Base-by-base conservation (phyloP, 2,797 vertebrate genomes). In the Galagoides demidoff region DNA sequence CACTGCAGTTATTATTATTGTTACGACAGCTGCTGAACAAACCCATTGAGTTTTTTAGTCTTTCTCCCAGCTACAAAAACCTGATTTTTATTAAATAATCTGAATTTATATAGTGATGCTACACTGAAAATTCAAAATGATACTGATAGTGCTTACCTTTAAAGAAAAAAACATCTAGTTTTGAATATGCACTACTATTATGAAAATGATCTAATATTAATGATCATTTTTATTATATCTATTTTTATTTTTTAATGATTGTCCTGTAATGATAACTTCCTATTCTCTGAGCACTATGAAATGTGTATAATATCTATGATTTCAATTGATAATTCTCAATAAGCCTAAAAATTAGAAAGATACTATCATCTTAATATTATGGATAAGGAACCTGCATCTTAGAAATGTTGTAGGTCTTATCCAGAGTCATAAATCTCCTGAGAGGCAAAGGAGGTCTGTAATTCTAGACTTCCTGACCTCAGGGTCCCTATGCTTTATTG, bases 361-460 rank as follows among this genome's bases (percentile, higher is more conserved):
- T 27, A 64, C 31, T 70, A 16, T 43, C 23, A 57, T 34, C 0
- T 76, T 8, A 57, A 13, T 39, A 34, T 11, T 43, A 7, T 39
- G 22, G 1, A 52, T 49, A 17, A 84, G 29, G 68, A 66, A 89
- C 4, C 12, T 19, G 22, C 64, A 43, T 8, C 13, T 90, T 34
- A 12, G 9, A 29, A 59, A 66, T 39, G 13, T 2, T 25, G 3
- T 1, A 10, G 17, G 1, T 27, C 16, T 5, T 45, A 0, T 1
- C 16, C 2, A 7, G 7, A 43, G 10, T 66, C 71, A 4, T 13
- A 11, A 19, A 29, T 11, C 34, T 76, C 27, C 66, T 27, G 7
- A 76, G 12, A 7, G 17, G 7, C 1, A n/a, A 5, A 7, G 4
- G 12, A 49, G 3, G 5, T 1, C 3, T 22, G 0, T 19, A 25